Evolutionary conservation across 2,888 invertebrate species (phyloP), one percentile per base, ranked within the genome.

Genomic region (Fissipunctia ypsillon): DNA sequence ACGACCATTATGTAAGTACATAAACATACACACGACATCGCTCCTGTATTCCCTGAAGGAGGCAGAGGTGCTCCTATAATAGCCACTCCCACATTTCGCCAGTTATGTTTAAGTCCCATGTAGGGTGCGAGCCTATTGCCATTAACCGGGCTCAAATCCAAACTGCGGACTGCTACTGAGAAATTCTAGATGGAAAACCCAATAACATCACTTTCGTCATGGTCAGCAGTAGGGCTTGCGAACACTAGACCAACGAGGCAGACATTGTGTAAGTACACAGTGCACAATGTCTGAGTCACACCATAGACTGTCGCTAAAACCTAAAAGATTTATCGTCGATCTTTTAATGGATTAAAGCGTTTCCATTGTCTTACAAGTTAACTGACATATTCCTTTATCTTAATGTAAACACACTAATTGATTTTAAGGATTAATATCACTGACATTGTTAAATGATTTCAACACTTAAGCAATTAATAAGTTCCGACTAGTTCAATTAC

Each of bases 381-480:
- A 63, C 38, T 25, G 25, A 43, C 35, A 43, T 63, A 59, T 69
- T 69, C 31, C 25, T 56, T 63, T 41, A 84, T 69, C 61, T 19
- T 25, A 74, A 50, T 60, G 57, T 56, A 72, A 41, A 72, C 19
- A 67, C 35, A 64, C 64, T 84, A 80, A 81, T 81, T 84, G 84
- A 54, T 80, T 76, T 67, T 12, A 61, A 28, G 60, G 64, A 73
- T 73, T 66, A 57, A 52, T 64, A 83, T 70, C 73, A 41, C 16
- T 6, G 31, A 41, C 10, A 31, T 54, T 54, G 35, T 59, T 59
- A 71, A 52, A 28, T 35, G 3, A 59, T 66, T 35, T 68, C 28
- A 52, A 76, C 14, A 45, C 38, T 67, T 50, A 54, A 25, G 2
- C 2, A 65, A 78, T 70, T 59, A 67, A 72, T 68, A 25, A 28